Conservation (phyloP, 35 echinoderm and acorn worm species). For the Anneissia japonica region DNA sequence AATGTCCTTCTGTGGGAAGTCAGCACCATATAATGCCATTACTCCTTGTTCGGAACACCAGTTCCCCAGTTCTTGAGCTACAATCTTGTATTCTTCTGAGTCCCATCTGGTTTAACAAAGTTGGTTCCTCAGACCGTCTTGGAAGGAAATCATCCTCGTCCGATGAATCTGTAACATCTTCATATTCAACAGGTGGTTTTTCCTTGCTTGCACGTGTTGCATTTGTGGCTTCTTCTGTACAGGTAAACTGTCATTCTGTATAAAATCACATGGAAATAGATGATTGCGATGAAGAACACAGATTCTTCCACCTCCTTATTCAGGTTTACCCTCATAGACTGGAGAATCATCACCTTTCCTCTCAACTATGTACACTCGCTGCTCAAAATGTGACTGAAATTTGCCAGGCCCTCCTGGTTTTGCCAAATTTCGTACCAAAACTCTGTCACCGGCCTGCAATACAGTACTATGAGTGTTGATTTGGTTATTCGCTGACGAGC, state of each 20-base stretch:
- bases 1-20: no score
- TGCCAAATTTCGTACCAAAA: conserved; percentile 24
- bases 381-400: conserved; percentile 25
- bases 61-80: no score
- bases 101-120: neutral
- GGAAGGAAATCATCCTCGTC: no score
- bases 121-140: no score
- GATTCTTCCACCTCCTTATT: conserved; percentile 7
- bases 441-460: conserved; percentile 29
- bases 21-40: no score
- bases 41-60: no score
- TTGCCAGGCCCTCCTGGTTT: conserved; percentile 25
- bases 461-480: neutral
- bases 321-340: conserved; percentile 41
- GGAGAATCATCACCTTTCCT: conserved; percentile 12
- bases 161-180: no score
- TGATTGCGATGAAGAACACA: conserved; percentile 57
- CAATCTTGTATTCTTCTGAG: no score
- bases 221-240: no score
- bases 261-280: conserved; percentile 46
- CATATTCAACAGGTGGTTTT: neutral
- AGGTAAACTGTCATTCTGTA: no score
- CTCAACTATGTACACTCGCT: conserved; percentile 11
- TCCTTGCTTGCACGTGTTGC: no score
- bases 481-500: neutral